These are phyloP conservation scores for Homarus americanus DNA, from an alignment of 1,140 invertebrate genomes.

Conservation along the genomic window DNA sequence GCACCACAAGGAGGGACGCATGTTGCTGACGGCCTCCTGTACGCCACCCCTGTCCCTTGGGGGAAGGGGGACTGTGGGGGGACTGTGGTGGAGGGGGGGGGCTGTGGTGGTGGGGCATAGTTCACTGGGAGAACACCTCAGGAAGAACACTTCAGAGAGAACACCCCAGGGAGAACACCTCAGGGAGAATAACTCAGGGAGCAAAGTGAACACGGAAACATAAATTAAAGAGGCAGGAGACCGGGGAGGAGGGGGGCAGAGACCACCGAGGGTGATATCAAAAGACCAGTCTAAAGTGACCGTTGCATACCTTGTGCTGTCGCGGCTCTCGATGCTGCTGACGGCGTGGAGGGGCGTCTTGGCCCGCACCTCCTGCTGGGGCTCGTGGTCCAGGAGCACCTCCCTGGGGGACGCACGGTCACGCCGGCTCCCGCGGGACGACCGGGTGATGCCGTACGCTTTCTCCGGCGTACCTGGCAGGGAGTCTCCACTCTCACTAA, in stretches of 20 bases:
- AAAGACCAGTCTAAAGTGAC: not conserved
- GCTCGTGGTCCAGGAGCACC: conserved; percentile 49
- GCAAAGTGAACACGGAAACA: no score
- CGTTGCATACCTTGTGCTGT: conserved; percentile 60
- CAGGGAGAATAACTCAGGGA: no score
- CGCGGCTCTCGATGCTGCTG: conserved; percentile 63
- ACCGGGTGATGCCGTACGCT: conserved; percentile 68
- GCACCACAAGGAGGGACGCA: no score
- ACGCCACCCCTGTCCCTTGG: no score
- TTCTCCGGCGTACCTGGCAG: conserved; percentile 73
- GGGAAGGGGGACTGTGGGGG: no score
- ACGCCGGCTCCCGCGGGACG: conserved; percentile 23
- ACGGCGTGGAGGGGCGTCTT: conserved; percentile 67
- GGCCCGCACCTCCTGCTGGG: conserved; percentile 21
- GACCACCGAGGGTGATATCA: no score
- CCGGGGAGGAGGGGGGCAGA: no score
- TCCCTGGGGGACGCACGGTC: conserved; percentile 44
- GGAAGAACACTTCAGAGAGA: no score
- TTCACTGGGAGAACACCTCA: no score
- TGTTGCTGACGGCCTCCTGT: no score
- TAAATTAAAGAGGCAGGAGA: no score
- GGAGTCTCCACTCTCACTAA: conserved; percentile 73
- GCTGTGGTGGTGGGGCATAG: not conserved
- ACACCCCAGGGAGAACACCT: no score
- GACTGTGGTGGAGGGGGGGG: not conserved